These are phyloP conservation scores for Pardosa pseudoannulata DNA, from an alignment of 2,888 invertebrate genomes.

Conservation along the genomic window DNA sequence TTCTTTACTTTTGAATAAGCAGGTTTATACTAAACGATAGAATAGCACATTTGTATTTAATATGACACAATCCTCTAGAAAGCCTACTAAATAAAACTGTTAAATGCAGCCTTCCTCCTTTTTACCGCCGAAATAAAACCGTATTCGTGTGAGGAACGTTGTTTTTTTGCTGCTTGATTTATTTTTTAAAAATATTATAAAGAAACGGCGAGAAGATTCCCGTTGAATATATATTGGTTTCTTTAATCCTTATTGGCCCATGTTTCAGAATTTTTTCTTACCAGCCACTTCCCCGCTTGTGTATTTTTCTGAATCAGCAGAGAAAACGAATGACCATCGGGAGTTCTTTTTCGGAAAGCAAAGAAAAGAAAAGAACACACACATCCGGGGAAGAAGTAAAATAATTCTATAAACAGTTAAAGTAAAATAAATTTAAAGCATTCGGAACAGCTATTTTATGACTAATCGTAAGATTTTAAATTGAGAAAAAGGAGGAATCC, in stretches of 20 bases:
- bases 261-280: neutral
- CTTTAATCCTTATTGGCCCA: conserved; percentile 27
- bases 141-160: neutral
- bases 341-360: no score
- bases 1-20: neutral
- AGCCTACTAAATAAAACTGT: neutral
- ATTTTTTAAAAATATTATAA: neutral
- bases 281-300: no score
- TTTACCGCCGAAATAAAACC: neutral
- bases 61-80: neutral
- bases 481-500: no score
- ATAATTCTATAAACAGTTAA: no score
- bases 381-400: no score
- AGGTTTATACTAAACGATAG: neutral
- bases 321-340: no score
- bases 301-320: no score
- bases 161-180: neutral
- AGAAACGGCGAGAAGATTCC: conserved; percentile 25
- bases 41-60: neutral
- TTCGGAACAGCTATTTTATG: no score
- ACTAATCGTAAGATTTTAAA: no score
- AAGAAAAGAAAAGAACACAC: no score
- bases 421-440: no score
- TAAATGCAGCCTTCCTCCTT: neutral
- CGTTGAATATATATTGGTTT: conserved; percentile 71